phyloP scores from a whole-genome alignment of 2,113 vertebrate genomes.

The Columbina picui region DNA sequence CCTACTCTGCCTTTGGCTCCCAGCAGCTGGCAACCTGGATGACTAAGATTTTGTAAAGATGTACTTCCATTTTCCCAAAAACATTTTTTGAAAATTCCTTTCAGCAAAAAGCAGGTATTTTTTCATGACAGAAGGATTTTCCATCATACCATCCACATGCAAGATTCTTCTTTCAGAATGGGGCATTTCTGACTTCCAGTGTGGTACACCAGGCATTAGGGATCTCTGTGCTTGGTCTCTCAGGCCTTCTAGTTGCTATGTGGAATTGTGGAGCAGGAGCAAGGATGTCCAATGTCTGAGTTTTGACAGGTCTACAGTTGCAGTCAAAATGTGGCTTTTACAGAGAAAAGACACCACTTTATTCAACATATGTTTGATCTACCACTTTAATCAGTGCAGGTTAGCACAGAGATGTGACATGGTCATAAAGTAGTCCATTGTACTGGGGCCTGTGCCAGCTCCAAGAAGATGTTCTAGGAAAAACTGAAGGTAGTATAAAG shows the following conservation, averaged over 20 bases:
- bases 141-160: neutral
- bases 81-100: neutral
- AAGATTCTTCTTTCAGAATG: neutral
- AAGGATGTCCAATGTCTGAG: neutral
- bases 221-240: neutral
- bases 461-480: neutral
- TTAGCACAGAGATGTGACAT: neutral
- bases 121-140: neutral
- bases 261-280: neutral
- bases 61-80: neutral
- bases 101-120: neutral
- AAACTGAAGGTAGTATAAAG: neutral
- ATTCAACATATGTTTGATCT: neutral
- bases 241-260: neutral
- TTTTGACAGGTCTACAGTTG: neutral
- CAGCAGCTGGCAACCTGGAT: neutral
- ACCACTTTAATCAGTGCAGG: neutral
- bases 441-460: neutral
- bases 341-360: neutral
- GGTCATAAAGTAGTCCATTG: neutral
- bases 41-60: neutral
- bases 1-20: neutral
- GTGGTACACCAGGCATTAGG: accelerated
- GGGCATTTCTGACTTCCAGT: neutral
- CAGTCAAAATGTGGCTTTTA: neutral